phyloP scores from a whole-genome alignment of 2,888 invertebrate species.

The Acanthosoma haemorrhoidale region DNA sequence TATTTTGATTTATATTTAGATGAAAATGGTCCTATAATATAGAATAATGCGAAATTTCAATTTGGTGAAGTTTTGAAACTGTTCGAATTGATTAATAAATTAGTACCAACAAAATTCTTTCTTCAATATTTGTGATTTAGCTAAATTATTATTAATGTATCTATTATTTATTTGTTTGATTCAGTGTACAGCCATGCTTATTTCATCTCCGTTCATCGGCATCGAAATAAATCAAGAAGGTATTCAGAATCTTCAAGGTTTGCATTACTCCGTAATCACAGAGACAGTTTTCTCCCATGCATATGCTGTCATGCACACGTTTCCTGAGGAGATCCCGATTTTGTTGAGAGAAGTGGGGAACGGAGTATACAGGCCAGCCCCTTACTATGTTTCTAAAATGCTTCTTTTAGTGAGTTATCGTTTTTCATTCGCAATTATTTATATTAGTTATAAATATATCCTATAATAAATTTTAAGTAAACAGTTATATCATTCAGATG shows the following conservation, averaged over 20 bases:
- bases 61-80: too few relatives aligned
- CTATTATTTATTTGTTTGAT: too few relatives aligned
- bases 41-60: too few relatives aligned
- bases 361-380: slow-evolving; percentile 40
- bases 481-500: too few relatives aligned
- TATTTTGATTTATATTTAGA: too few relatives aligned
- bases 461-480: too few relatives aligned
- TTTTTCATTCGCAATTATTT: background rate
- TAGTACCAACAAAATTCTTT: too few relatives aligned
- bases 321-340: slow-evolving; percentile 41
- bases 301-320: slow-evolving; percentile 40
- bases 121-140: too few relatives aligned
- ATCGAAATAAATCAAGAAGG: slow-evolving; percentile 51
- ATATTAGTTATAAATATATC: too few relatives aligned
- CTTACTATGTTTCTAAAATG: slow-evolving; percentile 41
- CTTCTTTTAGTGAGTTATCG: slow-evolving; percentile 51
- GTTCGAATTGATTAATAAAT: too few relatives aligned
- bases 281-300: slow-evolving; percentile 41
- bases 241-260: slow-evolving; percentile 42
- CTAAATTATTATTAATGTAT: too few relatives aligned
- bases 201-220: slow-evolving; percentile 57
- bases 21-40: too few relatives aligned
- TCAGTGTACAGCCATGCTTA: slow-evolving; percentile 58
- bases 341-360: slow-evolving; percentile 50
- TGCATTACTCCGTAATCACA: slow-evolving; percentile 41